Conservation (phyloP, 2,888 invertebrate genomes). For the Lysandra coridon region DNA sequence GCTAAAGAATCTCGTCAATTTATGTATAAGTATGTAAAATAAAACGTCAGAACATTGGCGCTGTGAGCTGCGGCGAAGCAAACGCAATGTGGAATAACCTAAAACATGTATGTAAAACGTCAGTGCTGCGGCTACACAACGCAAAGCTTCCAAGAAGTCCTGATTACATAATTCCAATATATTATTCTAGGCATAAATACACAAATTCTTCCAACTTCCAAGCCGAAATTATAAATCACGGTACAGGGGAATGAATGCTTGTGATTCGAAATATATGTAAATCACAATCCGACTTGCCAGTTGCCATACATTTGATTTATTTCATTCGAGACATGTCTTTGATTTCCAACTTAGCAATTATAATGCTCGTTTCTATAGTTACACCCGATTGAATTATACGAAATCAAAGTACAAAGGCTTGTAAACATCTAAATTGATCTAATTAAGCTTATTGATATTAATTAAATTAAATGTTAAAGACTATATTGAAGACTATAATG, state of each 20-base stretch:
- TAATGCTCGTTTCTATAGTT: constrained; percentile 33
- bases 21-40: too few species aligned
- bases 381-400: constrained; percentile 16
- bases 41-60: background rate
- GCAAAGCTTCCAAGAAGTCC: background rate
- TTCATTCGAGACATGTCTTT: constrained; percentile 40
- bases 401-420: constrained; percentile 1
- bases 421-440: background rate
- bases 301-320: constrained; percentile 39
- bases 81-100: background rate
- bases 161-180: constrained; percentile 26
- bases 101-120: background rate
- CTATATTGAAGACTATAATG: background rate
- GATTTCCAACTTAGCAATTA: constrained; percentile 40
- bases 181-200: constrained; percentile 24
- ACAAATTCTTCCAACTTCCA: constrained; percentile 25
- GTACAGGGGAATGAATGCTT: constrained; percentile 48
- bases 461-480: background rate
- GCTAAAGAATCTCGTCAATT: background rate
- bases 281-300: constrained; percentile 46
- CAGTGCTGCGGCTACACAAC: background rate
- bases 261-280: constrained; percentile 60
- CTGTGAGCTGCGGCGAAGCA: background rate
- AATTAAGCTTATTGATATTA: background rate
- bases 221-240: constrained; percentile 44